Evolutionary conservation across 2,888 invertebrate genomes (phyloP).

Genomic region (Nomada fabriciana): DNA sequence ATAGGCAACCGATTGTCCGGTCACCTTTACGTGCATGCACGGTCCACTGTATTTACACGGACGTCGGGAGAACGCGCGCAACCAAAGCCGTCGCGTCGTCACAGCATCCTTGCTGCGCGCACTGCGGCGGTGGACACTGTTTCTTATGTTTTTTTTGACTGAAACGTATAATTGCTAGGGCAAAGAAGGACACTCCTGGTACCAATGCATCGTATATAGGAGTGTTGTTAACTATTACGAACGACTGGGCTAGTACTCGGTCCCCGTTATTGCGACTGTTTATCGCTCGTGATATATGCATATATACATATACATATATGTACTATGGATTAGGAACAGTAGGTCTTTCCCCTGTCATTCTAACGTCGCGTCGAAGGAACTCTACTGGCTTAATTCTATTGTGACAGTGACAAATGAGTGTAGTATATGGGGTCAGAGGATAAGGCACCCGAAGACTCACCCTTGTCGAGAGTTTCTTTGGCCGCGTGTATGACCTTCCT

Average conservation of each 20-base stretch:
- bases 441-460: slow-evolving; percentile 78
- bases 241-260: not conserved
- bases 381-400: too few species aligned
- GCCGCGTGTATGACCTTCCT: slow-evolving; percentile 86
- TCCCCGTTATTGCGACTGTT: not conserved
- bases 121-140: not conserved
- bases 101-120: slow-evolving; percentile 39
- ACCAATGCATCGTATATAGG: not conserved
- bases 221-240: not conserved
- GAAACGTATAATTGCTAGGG: slow-evolving; percentile 1
- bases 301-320: too few species aligned
- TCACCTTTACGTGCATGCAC: not conserved
- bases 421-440: too few species aligned
- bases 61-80: slow-evolving; percentile 35
- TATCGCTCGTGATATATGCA: slow-evolving; percentile 5
- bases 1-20: not conserved
- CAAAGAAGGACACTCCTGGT: not conserved
- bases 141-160: slow-evolving; percentile 29
- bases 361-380: not conserved
- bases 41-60: slow-evolving; percentile 7
- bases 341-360: not conserved
- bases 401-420: not conserved
- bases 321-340: not conserved
- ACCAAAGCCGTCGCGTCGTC: slow-evolving; percentile 6
- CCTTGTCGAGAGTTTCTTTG: slow-evolving; percentile 87